Percentiles rank a stretch among this genome's conserved stretches.
phyloP scores from a whole-genome alignment of 2,113 vertebrate species.

The Hydrochoerus hydrochaeris region DNA sequence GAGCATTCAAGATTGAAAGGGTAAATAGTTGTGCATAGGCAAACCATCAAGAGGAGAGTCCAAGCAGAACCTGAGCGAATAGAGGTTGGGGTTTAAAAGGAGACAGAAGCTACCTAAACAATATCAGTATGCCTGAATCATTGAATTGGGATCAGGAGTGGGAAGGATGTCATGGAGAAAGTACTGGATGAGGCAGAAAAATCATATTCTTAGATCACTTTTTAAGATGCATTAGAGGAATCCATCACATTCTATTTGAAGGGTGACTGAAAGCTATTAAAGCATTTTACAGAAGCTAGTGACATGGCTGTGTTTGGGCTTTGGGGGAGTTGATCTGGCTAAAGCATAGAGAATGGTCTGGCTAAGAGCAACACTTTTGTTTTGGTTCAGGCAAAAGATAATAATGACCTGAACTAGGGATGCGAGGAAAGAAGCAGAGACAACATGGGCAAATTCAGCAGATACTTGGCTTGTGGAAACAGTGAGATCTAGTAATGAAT shows the following conservation, averaged over 20 bases:
- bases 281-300: neutral
- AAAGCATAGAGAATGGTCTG: neutral
- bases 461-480: neutral
- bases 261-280: neutral
- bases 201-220: neutral
- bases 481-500: neutral
- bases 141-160: neutral
- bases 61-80: neutral
- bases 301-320: neutral
- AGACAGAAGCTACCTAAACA: neutral
- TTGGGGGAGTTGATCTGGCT: neutral
- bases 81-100: neutral
- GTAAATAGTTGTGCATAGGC: neutral
- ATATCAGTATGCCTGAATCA: neutral
- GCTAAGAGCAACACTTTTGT: neutral
- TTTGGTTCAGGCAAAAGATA: neutral
- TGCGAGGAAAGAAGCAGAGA: neutral
- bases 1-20: neutral
- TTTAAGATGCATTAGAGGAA: neutral
- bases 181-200: neutral
- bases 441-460: neutral
- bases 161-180: neutral
- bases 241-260: conserved; percentile 10
- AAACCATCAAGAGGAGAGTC: neutral
- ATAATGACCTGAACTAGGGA: neutral